Percentiles rank a stretch among this genome's conserved stretches.
Conservation (phyloP, 2,797 vertebrate genomes). For the Hydrocynus forskahlii region DNA sequence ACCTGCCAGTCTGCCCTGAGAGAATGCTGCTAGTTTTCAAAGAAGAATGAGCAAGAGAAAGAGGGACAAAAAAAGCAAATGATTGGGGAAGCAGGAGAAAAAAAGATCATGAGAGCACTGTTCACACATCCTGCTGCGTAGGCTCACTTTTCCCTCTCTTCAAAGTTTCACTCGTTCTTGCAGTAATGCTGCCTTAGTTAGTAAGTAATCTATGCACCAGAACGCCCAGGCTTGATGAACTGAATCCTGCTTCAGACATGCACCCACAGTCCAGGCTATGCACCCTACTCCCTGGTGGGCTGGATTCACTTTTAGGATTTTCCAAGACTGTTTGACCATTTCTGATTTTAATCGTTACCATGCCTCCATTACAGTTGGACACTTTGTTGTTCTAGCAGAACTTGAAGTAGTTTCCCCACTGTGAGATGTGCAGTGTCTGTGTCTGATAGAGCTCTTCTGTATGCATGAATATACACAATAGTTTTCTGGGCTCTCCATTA, state of each 20-base stretch:
- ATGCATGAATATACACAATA: not conserved
- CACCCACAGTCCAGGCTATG: constrained; percentile 41
- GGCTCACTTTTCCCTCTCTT: constrained; percentile 8
- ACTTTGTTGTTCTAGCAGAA: constrained; percentile 22
- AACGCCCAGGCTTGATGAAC: constrained; percentile 17
- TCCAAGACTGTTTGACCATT: constrained; percentile 5
- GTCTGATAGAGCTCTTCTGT: constrained; percentile 23
- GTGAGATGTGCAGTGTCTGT: constrained; percentile 33
- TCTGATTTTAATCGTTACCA: constrained; percentile 5
- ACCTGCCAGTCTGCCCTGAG: constrained; percentile 38
- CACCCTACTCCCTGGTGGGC: constrained; percentile 37
- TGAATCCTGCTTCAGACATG: constrained; percentile 9
- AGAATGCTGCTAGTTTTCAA: constrained; percentile 20
- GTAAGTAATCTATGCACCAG: constrained; percentile 38
- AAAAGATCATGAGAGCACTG: not conserved
- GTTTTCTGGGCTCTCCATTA: not conserved
- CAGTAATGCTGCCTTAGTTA: constrained; percentile 46
- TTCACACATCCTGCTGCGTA: not conserved
- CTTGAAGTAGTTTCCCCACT: constrained; percentile 19
- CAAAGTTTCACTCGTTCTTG: constrained; percentile 11
- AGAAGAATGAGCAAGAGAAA: not conserved
- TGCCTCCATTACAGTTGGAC: constrained; percentile 22
- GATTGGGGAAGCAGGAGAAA: too few species aligned
- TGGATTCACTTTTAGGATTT: constrained; percentile 21
- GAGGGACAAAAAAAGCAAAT: not conserved